Conservation (phyloP, 2,113 vertebrate genomes). For the Rhea pennata region DNA sequence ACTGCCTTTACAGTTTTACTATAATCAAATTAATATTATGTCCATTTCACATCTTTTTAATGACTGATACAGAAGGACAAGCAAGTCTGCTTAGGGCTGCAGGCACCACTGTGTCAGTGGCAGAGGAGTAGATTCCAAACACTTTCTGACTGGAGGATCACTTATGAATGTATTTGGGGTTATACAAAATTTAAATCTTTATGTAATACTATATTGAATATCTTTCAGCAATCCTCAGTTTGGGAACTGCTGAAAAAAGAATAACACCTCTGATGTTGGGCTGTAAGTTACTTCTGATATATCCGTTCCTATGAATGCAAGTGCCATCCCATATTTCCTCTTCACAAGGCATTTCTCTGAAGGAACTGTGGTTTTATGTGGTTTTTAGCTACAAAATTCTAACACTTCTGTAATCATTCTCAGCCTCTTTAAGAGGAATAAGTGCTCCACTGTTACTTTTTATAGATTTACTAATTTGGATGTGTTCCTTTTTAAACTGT, state of each 20-base stretch:
- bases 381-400: background rate
- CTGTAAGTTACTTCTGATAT: background rate
- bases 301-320: background rate
- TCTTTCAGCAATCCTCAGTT: background rate
- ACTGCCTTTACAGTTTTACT: background rate
- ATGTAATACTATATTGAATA: background rate
- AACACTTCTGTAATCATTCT: background rate
- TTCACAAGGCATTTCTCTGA: background rate
- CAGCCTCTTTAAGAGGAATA: background rate
- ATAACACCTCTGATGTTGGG: background rate
- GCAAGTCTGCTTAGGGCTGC: background rate
- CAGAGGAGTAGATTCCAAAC: background rate
- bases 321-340: background rate
- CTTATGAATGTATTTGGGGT: background rate
- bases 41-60: background rate
- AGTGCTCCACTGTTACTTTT: conserved; percentile 24
- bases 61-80: background rate
- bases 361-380: background rate
- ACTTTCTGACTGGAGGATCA: background rate
- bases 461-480: conserved; percentile 20
- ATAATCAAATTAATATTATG: background rate
- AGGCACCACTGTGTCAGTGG: background rate
- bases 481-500: conserved; percentile 28
- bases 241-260: background rate
- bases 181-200: background rate